Percentiles rank a stretch among this genome's conserved stretches.
These are phyloP conservation scores for Loriculus beryllinus DNA, from an alignment of 2,797 vertebrate species.

Conservation along the genomic window DNA sequence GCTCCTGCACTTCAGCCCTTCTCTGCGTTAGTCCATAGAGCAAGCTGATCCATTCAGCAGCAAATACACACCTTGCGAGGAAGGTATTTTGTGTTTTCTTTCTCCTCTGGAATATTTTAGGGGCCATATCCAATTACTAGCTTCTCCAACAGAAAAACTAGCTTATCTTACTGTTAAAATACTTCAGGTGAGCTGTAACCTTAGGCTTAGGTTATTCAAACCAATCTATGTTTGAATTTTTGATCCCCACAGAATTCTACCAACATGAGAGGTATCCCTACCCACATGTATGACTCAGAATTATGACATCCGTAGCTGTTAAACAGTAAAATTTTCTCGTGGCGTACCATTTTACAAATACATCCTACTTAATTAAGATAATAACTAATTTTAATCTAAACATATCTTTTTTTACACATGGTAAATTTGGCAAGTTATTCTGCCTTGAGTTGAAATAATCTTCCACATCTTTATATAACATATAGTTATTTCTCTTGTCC, in stretches of 20 bases:
- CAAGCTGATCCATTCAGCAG: background rate
- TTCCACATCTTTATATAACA: background rate
- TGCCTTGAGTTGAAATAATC: background rate
- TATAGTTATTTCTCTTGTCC: background rate
- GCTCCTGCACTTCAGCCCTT: background rate
- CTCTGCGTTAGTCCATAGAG: background rate
- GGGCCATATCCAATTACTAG: background rate
- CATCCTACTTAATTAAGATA: background rate
- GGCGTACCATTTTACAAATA: background rate
- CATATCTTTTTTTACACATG: background rate
- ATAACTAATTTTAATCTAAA: background rate
- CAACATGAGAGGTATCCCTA: background rate
- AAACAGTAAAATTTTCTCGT: background rate
- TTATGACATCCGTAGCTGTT: background rate
- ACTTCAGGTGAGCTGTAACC: background rate
- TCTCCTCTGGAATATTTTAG: background rate
- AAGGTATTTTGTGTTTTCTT: background rate
- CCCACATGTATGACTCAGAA: rapidly evolving
- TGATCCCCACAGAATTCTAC: background rate
- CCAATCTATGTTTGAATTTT: background rate
- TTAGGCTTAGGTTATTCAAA: background rate
- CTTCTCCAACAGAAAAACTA: background rate
- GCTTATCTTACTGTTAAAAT: background rate
- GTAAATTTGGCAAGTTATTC: background rate
- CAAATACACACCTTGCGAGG: background rate